These are phyloP conservation scores for Mycteria americana DNA, from an alignment of 2,797 vertebrate genomes.

Conservation along the genomic window DNA sequence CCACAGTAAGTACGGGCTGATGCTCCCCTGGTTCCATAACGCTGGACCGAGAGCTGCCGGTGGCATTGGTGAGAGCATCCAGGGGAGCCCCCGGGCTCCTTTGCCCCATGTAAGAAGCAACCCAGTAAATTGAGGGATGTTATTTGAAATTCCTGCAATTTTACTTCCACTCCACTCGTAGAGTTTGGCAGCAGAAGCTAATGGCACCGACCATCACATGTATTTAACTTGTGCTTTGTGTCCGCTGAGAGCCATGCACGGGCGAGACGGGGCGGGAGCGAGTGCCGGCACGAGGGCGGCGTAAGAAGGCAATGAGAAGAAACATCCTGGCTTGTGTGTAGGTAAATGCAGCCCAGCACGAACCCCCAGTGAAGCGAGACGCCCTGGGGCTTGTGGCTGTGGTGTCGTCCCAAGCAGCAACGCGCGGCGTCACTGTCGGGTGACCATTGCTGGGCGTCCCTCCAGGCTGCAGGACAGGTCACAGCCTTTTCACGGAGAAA, in stretches of 20 bases:
- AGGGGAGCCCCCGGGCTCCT: not conserved
- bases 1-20: not conserved
- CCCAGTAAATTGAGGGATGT: not conserved
- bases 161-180: not conserved
- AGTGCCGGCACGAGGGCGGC: rapidly evolving
- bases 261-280: rapidly evolving
- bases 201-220: rapidly evolving
- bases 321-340: not conserved
- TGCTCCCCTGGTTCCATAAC: not conserved
- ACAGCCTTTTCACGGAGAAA: not conserved
- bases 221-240: not conserved
- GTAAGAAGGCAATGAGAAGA: not conserved
- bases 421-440: rapidly evolving
- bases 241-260: rapidly evolving
- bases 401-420: not conserved
- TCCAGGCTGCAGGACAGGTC: not conserved
- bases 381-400: not conserved
- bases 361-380: not conserved
- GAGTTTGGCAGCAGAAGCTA: not conserved
- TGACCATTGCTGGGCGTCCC: not conserved
- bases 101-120: not conserved
- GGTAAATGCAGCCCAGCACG: not conserved
- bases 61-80: no score
- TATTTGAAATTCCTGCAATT: not conserved
- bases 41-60: not conserved